Evolutionary conservation across 23 tunicate genomes (phyloP), one percentile per base, ranked within the genome.

Genomic region (Corella eumyota): DNA sequence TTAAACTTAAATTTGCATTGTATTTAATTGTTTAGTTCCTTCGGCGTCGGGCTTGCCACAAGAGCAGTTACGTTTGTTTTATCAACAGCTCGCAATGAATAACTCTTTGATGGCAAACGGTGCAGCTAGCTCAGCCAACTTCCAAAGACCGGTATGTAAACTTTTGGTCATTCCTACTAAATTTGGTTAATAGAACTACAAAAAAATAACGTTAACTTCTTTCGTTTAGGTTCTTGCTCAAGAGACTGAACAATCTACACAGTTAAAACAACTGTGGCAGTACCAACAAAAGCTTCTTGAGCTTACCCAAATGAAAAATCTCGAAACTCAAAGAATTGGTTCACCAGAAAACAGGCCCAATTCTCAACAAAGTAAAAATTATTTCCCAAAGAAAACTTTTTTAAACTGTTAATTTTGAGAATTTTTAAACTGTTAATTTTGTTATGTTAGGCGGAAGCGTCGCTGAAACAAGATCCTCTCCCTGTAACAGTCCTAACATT

Each of bases 51-150:
- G 36, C 7, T 40, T 20, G 15, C 58, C 82, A 31, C 95, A 77
- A 32, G 85, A 85, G 9, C 85, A 85, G 35, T 75, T 85, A 21
- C 79, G 95, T 2, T 60, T 85, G 20, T 65, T 85, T 30, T 85
- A 85, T 58, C 95, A 85, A 59, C 95, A 85, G 40, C 54, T 85
- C 2, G 74, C 81, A 40, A 50, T 77, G 75, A 69, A 70, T 20
- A 77, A 77, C 52, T 75, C 95, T 0, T 72, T 85, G 40, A 30
- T 85, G n/a, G 34, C 65, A 25, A 60, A 68, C 22, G 23, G 64
- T 3, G 73, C 78, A 33, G 60, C 66, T 22, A n/a, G 59, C 51
- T 25, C 76, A 9, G 60, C 66, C 15, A 26, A 58, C 51, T 51
- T 76, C 25, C 83, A 66, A 0, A 58, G 74, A 13, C 83, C 58